These are phyloP conservation scores for Benthosema pterotum DNA, from an alignment of 2,797 vertebrate genomes.

Conservation along the genomic window DNA sequence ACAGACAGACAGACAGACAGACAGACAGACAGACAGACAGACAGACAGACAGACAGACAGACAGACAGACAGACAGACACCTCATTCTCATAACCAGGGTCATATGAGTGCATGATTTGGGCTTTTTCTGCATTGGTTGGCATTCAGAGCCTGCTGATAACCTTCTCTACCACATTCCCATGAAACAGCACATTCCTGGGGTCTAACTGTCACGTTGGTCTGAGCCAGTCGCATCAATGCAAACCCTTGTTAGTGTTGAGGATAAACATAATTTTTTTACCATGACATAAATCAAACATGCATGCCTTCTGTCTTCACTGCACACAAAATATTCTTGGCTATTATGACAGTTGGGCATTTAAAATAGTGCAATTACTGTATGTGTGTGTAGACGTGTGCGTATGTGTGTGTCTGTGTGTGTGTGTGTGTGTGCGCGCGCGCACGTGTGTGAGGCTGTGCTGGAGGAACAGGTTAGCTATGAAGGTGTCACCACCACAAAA, in stretches of 20 bases:
- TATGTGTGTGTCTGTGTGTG: background rate
- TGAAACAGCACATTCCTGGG: conserved; percentile 65
- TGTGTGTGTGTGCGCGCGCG: background rate
- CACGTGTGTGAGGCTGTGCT: background rate
- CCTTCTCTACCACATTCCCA: conserved; percentile 33
- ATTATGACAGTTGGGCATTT: background rate
- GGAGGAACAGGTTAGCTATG: conserved; percentile 15
- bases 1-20: background rate
- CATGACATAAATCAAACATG: conserved; percentile 25
- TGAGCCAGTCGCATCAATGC: conserved; percentile 38
- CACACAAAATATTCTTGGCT: conserved; percentile 1
- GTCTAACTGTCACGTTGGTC: conserved; percentile 50
- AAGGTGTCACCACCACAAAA: conserved; percentile 24
- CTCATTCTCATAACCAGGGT: background rate
- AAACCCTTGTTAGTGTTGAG: conserved; percentile 37
- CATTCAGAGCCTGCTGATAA: conserved; percentile 20
- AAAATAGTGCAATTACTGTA: too few relatives aligned
- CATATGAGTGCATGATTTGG: conserved; percentile 13
- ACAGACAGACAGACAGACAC: background rate
- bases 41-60: conserved; percentile 13
- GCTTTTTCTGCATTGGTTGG: conserved; percentile 40
- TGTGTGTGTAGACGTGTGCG: background rate
- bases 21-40: background rate
- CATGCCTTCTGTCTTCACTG: conserved; percentile 6
- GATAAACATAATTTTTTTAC: conserved; percentile 20